Conservation (phyloP, 2,888 invertebrate genomes). For the Drosophila picticornis region DNA sequence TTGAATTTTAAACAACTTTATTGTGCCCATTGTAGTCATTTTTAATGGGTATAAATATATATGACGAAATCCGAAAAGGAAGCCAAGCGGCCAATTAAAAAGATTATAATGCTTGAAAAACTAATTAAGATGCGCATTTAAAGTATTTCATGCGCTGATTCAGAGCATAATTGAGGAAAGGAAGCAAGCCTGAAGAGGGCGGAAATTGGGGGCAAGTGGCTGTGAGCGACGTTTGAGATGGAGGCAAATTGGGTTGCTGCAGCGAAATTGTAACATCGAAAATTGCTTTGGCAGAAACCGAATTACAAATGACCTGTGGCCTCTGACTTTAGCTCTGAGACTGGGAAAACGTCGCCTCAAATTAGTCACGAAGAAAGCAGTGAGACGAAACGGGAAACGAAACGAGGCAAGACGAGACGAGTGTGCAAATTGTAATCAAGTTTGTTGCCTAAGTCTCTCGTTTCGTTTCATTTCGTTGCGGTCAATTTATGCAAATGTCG, state of each 20-base stretch:
- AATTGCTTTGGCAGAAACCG: constrained; percentile 58
- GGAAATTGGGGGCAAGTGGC: constrained; percentile 10
- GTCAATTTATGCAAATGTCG: constrained; percentile 72
- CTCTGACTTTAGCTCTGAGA: constrained; percentile 42
- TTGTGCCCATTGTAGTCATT: not conserved
- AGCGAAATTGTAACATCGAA: constrained; percentile 69
- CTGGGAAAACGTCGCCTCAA: constrained; percentile 67
- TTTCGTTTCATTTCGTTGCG: constrained; percentile 47
- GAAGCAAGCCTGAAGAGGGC: constrained; percentile 1
- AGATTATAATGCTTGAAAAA: constrained; percentile 42
- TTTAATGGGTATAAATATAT: constrained; percentile 3
- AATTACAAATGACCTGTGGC: constrained; percentile 63
- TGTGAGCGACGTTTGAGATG: constrained; percentile 15
- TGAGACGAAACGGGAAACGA: not conserved
- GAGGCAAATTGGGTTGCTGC: constrained; percentile 64
- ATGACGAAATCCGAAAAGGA: constrained; percentile 7
- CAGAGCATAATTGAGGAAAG: not conserved
- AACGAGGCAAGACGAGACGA: constrained; percentile 5
- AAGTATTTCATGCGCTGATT: constrained; percentile 53
- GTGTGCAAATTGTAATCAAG: constrained; percentile 57
- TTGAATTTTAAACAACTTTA: not conserved
- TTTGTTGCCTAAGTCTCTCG: constrained; percentile 72
- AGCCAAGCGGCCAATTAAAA: constrained; percentile 56
- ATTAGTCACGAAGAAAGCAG: constrained; percentile 75
- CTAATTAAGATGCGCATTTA: constrained; percentile 57